These are phyloP conservation scores for Pomatostomus ruficeps DNA, from an alignment of 2,113 vertebrate species.

Conservation along the genomic window DNA sequence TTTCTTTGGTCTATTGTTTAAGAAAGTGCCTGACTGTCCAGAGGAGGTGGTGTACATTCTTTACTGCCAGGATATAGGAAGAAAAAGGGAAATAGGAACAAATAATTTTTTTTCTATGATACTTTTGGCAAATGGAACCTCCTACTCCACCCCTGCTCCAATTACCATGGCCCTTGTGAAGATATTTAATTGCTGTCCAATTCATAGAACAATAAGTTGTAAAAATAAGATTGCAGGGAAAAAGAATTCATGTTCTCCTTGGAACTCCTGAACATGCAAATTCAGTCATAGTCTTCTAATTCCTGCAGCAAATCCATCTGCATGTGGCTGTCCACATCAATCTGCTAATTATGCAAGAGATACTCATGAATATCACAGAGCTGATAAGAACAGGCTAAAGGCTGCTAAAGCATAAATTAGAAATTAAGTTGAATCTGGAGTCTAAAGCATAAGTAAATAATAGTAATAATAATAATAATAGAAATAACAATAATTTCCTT, in stretches of 20 bases:
- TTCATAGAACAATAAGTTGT: neutral
- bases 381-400: neutral
- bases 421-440: neutral
- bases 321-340: neutral
- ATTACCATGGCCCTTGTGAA: neutral
- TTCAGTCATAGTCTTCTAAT: neutral
- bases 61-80: neutral
- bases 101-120: neutral
- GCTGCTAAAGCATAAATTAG: neutral
- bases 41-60: neutral
- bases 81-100: neutral
- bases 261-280: neutral
- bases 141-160: accelerated
- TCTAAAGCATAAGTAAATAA: neutral
- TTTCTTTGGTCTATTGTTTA: neutral
- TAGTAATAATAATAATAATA: neutral
- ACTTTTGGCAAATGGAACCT: neutral
- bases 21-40: neutral
- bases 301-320: neutral
- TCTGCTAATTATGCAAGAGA: neutral
- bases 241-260: neutral
- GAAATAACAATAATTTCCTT: neutral
- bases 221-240: neutral
- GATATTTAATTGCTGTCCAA: neutral
- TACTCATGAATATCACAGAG: neutral